phyloP scores from a whole-genome alignment of 2,113 vertebrate genomes.

The Dromiciops gliroides region DNA sequence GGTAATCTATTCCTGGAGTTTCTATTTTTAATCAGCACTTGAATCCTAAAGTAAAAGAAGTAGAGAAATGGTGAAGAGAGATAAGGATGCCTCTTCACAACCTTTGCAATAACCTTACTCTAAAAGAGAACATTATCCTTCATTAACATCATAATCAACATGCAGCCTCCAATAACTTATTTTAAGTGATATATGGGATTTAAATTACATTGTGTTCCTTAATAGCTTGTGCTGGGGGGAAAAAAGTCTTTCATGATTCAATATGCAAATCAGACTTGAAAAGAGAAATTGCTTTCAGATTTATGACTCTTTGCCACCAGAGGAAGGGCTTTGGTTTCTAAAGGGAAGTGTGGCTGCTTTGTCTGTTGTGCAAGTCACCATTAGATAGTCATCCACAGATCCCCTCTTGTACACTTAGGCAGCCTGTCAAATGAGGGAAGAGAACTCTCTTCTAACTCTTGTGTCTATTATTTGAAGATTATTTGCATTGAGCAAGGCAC shows the following conservation, averaged over 20 bases:
- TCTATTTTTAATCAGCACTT: background rate
- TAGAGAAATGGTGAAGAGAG: background rate
- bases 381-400: constrained; percentile 38
- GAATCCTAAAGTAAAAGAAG: background rate
- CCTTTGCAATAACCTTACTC: constrained; percentile 25
- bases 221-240: constrained; percentile 52
- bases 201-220: constrained; percentile 50
- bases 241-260: constrained; percentile 52
- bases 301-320: constrained; percentile 37
- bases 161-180: constrained; percentile 39
- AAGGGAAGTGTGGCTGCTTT: constrained; percentile 34
- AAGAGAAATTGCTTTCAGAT: constrained; percentile 70
- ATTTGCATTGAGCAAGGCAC: constrained; percentile 18
- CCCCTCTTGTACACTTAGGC: constrained; percentile 43
- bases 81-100: constrained; percentile 10
- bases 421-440: constrained; percentile 22
- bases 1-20: background rate
- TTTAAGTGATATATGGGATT: constrained; percentile 61
- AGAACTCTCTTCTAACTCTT: constrained; percentile 17
- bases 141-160: constrained; percentile 54
- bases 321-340: constrained; percentile 23
- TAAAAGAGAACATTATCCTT: constrained; percentile 14
- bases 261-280: constrained; percentile 68
- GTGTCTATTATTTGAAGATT: background rate
- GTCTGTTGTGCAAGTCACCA: constrained; percentile 48